Base-by-base conservation (phyloP, 30 jellyfish, hydroid and myxozoan species). In the Mastigias papua region DNA sequence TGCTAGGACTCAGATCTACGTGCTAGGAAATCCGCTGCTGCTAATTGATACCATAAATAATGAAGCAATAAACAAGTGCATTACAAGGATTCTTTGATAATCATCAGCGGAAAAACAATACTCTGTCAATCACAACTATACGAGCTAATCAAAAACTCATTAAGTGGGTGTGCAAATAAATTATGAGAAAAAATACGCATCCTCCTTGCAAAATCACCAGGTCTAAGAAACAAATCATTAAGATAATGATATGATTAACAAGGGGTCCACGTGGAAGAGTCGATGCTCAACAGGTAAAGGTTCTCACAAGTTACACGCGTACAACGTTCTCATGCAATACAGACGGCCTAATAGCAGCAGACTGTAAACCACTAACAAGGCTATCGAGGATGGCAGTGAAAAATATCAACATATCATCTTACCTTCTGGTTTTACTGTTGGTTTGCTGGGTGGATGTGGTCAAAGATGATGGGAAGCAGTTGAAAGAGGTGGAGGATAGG, bases 381-480 rank as follows among this genome's bases (percentile, higher is more conserved):
- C 37, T 15, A 63, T 26, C 20, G 1, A 69, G 60, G 20, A 72
- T 9, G 20, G 26, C 19, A 72, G 4, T 23, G 35, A 13, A 34
- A 15, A 63, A 22, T 15, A 27, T 0, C 6, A 63, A 63, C 19
- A 5, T 25, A 6, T 20, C 33, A 0, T 33, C 92, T 54, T 83
- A 69, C 92, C 80, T 58, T 83, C 77, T 46, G 92, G 80, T 48
- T 83, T 0, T 21, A 33, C 57, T 34, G 29, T 28, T 60, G 86
- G 92, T 83, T 31, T 54, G 74, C 92, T 83, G 92, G 92, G 86
- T 68, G 31, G 65, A 34, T 49, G 57, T 69, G 92, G 86, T 48
- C 92, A 84, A 83, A 76, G 84, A 19, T 35, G 31, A 54, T 69
- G 20, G 65, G 79, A 83, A 81, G 26, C 92, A 30, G 86, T 74